A percentile compares a stretch with the other conserved stretches of the same genome.
Conservation (phyloP, 2,113 vertebrate species). For the Oryzias woworae region DNA sequence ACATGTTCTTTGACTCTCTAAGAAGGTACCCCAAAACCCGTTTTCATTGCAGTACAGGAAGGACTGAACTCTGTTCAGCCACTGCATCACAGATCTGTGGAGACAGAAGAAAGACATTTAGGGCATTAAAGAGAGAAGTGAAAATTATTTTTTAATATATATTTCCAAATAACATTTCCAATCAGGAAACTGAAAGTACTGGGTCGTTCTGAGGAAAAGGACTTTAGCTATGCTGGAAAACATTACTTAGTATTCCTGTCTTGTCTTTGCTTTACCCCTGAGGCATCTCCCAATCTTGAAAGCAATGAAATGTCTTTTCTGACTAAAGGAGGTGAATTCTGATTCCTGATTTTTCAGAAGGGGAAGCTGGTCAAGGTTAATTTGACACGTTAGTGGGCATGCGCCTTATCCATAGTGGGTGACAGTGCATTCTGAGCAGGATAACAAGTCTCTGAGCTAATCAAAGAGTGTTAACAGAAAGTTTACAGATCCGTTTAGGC, state of each 20-base stretch:
- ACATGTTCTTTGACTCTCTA: slow-evolving; percentile 95
- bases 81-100: slow-evolving; percentile 95
- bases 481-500: background rate
- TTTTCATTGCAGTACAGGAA: slow-evolving; percentile 99
- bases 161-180: background rate
- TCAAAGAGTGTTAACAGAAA: slow-evolving; percentile 15
- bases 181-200: slow-evolving; percentile 41
- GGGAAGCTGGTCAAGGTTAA: slow-evolving; percentile 67
- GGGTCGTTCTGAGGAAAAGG: slow-evolving; percentile 31
- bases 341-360: slow-evolving; percentile 49
- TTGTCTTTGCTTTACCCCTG: slow-evolving; percentile 45
- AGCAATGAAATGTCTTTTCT: slow-evolving; percentile 65
- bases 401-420: slow-evolving; percentile 55
- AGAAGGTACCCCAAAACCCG: slow-evolving; percentile 96
- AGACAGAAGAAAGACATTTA: slow-evolving; percentile 1
- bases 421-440: slow-evolving; percentile 45
- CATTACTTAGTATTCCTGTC: slow-evolving; percentile 69
- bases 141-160: slow-evolving; percentile 3
- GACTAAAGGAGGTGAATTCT: slow-evolving; percentile 43
- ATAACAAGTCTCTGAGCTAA: slow-evolving; percentile 37
- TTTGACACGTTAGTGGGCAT: slow-evolving; percentile 72
- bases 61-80: slow-evolving; percentile 96
- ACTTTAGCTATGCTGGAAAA: slow-evolving; percentile 52
- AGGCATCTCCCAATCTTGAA: slow-evolving; percentile 71
- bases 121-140: slow-evolving; percentile 1